Evolutionary conservation across 2,113 vertebrate species (phyloP), one percentile per base, ranked within the genome.

Genomic region (Talpa occidentalis): DNA sequence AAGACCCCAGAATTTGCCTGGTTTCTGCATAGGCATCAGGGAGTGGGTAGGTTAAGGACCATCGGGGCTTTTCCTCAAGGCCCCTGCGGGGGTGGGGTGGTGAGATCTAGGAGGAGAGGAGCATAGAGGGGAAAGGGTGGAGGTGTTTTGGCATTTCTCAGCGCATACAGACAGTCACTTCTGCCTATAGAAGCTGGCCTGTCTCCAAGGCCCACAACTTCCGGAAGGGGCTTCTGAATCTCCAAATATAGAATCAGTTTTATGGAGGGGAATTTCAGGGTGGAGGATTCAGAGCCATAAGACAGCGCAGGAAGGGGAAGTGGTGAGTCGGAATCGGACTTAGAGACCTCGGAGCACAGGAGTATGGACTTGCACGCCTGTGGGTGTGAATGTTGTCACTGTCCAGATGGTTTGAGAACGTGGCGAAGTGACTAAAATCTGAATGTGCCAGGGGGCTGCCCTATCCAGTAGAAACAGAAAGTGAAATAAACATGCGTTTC

Each of bases 301-400:
- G 97, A 96, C 92, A 52, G 67, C 52, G 66, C 10, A 70, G 60
- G 88, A 96, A 96, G 96, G 85, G 95, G 97, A 97, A 97, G 95
- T 77, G 35, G 66, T 60, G 9, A 67, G 28, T 35, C n/a, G n/a
- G n/a, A n/a, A n/a, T n/a, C n/a, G n/a, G n/a, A n/a, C n/a, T n/a
- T n/a, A n/a, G n/a, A n/a, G 24, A 22, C 59, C 37, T 0, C 0
- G 4, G n/a, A 11, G 1, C 1, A 16, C 22, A 12, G 14, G 59
- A 21, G 83, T 19, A 5, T 2, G 32, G 83, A 32, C 54, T 17
- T 49, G 56, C 26, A 35, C 1, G 76, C 26, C 24, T 15, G 28
- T 12, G 67, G 69, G 47, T 37, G 14, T 26, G 22, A 42, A 32
- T 2, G 16, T 22, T 12, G 40, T 37, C 44, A 24, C 52, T 17